These are phyloP conservation scores for Alethe castanea DNA, from an alignment of 2,113 vertebrate genomes.

Conservation along the genomic window DNA sequence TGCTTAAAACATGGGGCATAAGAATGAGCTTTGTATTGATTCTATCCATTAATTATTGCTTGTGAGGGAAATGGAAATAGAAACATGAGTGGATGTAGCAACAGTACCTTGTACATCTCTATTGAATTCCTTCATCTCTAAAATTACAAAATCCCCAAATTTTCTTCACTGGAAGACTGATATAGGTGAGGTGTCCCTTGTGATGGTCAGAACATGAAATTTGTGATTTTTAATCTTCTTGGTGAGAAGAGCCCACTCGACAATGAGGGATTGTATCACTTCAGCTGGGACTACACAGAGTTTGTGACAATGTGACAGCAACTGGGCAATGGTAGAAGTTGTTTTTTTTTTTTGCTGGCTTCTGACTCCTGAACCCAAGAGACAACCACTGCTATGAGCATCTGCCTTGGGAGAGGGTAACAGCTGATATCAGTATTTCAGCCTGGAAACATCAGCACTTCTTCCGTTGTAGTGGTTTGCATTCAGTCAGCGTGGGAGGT, in stretches of 20 bases:
- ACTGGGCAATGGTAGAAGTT: not conserved
- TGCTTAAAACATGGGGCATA: not conserved
- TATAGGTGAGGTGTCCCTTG: not conserved
- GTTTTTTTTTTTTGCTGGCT: not conserved
- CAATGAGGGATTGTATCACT: not conserved
- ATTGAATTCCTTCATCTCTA: not conserved
- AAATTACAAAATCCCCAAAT: not conserved
- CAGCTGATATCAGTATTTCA: not conserved
- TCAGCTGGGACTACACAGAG: not conserved
- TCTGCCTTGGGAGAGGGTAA: not conserved
- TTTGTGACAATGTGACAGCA: not conserved
- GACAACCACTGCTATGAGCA: not conserved
- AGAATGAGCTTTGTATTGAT: not conserved
- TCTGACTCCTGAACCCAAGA: not conserved
- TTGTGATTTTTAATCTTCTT: not conserved
- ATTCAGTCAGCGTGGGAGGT: not conserved
- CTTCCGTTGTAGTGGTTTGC: not conserved
- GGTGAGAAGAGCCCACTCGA: not conserved
- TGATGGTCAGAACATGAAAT: not conserved
- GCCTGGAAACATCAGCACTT: not conserved
- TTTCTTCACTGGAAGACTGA: not conserved
- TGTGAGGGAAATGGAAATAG: not conserved
- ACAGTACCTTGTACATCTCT: not conserved
- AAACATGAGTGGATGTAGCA: not conserved
- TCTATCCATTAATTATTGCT: not conserved